A percentile compares a stretch with the other conserved stretches of the same genome.
Evolutionary conservation across 2,113 vertebrate species (phyloP).

Genomic region (Brachyhypopomus gauderio): DNA sequence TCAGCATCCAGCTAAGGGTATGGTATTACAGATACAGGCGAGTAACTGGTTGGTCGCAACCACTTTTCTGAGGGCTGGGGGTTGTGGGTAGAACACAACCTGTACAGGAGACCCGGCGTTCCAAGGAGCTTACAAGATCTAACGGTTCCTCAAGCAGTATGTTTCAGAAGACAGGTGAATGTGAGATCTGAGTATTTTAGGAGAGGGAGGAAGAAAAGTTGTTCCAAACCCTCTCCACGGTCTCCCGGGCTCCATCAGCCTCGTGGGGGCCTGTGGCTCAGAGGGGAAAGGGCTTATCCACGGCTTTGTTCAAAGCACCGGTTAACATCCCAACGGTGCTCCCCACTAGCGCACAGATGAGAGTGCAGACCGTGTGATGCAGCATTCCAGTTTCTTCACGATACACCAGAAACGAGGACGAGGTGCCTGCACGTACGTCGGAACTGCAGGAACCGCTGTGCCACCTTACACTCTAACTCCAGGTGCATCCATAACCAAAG

Average conservation of each 20-base stretch:
- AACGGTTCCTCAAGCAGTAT: background rate
- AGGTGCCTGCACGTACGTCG: background rate
- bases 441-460: no score
- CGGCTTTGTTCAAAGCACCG: background rate
- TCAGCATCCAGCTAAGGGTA: background rate
- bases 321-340: slow-evolving; percentile 8
- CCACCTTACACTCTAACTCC: no score
- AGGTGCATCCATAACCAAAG: no score
- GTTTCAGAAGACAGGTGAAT: slow-evolving; percentile 21
- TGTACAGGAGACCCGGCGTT: background rate
- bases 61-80: background rate
- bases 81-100: background rate
- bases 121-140: background rate
- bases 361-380: slow-evolving; percentile 10
- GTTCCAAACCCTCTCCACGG: slow-evolving; percentile 47
- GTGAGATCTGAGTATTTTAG: background rate
- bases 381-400: background rate
- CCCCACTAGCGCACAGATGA: background rate
- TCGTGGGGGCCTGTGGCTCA: slow-evolving; percentile 10
- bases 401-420: background rate
- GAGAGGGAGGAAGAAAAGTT: slow-evolving; percentile 22
- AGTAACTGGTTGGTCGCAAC: background rate
- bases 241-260: slow-evolving; percentile 27
- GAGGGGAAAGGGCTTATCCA: background rate
- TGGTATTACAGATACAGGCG: background rate